Percentiles rank a stretch among this genome's conserved stretches.
phyloP scores from a whole-genome alignment of 2,888 invertebrate species.

The Elysia crispata region DNA sequence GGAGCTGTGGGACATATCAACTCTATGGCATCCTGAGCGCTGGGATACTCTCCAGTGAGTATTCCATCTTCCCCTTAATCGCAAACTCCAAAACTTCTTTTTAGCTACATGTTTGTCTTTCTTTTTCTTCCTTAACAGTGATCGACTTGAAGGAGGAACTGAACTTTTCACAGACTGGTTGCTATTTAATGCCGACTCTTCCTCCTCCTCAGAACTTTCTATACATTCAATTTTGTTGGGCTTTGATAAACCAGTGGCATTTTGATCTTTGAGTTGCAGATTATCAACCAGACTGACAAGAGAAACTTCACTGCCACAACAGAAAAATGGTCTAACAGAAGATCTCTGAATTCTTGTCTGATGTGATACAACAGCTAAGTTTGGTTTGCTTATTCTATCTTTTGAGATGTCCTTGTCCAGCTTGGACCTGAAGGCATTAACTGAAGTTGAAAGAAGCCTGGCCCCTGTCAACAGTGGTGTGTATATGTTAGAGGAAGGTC shows the following conservation, averaged over 20 bases:
- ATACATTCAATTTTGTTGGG: conserved; percentile 20
- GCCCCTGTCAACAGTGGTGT: conserved; percentile 33
- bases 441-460: neutral
- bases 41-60: conserved; percentile 34
- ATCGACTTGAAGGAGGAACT: conserved; percentile 16
- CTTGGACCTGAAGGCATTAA: no score
- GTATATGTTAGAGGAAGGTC: conserved; percentile 29
- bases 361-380: no score
- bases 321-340: conserved; percentile 70
- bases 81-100: conserved; percentile 67
- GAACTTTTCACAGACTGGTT: conserved; percentile 14
- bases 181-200: conserved; percentile 2
- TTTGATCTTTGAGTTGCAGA: conserved; percentile 48
- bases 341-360: conserved; percentile 59
- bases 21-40: conserved; percentile 19
- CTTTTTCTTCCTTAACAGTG: conserved; percentile 52
- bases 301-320: conserved; percentile 72
- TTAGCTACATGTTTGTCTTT: conserved; percentile 55
- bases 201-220: conserved; percentile 46
- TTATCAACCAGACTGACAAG: conserved; percentile 63
- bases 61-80: conserved; percentile 60
- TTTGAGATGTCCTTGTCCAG: no score
- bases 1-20: conserved; percentile 35
- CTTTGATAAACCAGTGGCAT: neutral
- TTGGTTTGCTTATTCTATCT: no score